These are phyloP conservation scores for Yponomeuta cagnagella DNA, from an alignment of 2,888 invertebrate genomes.

Conservation along the genomic window DNA sequence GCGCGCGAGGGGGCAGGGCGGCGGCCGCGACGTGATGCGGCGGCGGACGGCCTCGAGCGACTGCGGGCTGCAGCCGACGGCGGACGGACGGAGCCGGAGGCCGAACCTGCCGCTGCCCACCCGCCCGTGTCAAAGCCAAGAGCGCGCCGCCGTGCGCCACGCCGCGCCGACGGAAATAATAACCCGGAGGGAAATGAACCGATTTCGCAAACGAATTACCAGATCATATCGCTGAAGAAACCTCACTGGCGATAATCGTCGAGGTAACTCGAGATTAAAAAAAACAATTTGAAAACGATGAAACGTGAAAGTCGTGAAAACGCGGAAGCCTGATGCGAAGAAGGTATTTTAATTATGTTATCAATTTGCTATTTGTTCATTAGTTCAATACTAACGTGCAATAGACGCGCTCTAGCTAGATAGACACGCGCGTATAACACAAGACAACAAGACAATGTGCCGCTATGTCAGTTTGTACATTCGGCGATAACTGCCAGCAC, in stretches of 20 bases:
- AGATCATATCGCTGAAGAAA: slow-evolving; percentile 27
- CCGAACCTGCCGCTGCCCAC: slow-evolving; percentile 8
- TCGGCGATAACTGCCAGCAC: background rate
- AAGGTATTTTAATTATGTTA: background rate
- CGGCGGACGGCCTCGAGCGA: slow-evolving; percentile 59
- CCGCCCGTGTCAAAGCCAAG: slow-evolving; percentile 17
- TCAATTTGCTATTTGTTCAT: background rate
- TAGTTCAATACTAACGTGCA: background rate
- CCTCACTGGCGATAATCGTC: background rate
- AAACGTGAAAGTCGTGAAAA: background rate
- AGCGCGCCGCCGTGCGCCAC: slow-evolving; percentile 18
- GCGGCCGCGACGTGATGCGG: slow-evolving; percentile 45
- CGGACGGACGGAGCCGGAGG: slow-evolving; percentile 6
- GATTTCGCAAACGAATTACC: slow-evolving; percentile 40
- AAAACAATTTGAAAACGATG: background rate
- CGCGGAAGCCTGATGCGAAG: background rate
- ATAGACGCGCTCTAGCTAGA: background rate
- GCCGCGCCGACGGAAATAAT: slow-evolving; percentile 29
- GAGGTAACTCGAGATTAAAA: background rate
- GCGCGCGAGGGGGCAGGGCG: slow-evolving; percentile 21
- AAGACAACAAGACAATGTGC: background rate
- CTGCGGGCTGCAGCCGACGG: slow-evolving; percentile 45
- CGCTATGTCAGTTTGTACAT: background rate
- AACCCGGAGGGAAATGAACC: slow-evolving; percentile 43
- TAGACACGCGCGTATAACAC: background rate